These are phyloP conservation scores for Myrmecophaga tridactyla DNA, from an alignment of 2,113 vertebrate genomes.

Conservation along the genomic window DNA sequence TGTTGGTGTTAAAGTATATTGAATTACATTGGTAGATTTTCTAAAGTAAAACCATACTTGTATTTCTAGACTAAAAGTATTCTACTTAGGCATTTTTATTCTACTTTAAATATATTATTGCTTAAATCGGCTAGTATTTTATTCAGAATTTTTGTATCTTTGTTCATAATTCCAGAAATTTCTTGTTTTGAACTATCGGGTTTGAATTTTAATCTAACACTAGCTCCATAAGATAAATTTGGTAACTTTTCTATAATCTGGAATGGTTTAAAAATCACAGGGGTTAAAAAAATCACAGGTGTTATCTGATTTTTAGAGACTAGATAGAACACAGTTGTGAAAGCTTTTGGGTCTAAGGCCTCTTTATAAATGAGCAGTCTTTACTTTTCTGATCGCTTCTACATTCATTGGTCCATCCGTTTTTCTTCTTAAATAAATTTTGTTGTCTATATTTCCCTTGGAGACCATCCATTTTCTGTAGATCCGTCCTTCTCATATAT, in stretches of 20 bases:
- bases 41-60: background rate
- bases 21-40: slow-evolving; percentile 31
- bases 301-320: slow-evolving; percentile 30
- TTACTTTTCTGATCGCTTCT: slow-evolving; percentile 30
- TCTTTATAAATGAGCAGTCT: background rate
- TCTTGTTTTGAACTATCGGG: slow-evolving; percentile 30
- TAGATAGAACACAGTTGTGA: slow-evolving; percentile 5
- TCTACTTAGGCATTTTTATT: background rate
- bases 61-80: background rate
- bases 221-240: slow-evolving; percentile 31
- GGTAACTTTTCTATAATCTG: slow-evolving; percentile 21
- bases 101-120: slow-evolving; percentile 37
- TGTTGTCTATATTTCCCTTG: background rate
- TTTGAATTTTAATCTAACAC: slow-evolving; percentile 39
- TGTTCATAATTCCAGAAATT: slow-evolving; percentile 24
- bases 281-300: background rate
- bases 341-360: background rate
- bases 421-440: slow-evolving; percentile 36
- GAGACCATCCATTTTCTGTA: background rate
- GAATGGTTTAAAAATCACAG: background rate
- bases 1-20: slow-evolving; percentile 6
- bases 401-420: background rate
- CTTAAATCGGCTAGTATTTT: slow-evolving; percentile 17
- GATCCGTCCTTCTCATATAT: background rate
- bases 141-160: slow-evolving; percentile 8